Evolutionary conservation across 2,888 invertebrate genomes (phyloP), one percentile per base, ranked within the genome.

Genomic region (Habrosyne pyritoides): DNA sequence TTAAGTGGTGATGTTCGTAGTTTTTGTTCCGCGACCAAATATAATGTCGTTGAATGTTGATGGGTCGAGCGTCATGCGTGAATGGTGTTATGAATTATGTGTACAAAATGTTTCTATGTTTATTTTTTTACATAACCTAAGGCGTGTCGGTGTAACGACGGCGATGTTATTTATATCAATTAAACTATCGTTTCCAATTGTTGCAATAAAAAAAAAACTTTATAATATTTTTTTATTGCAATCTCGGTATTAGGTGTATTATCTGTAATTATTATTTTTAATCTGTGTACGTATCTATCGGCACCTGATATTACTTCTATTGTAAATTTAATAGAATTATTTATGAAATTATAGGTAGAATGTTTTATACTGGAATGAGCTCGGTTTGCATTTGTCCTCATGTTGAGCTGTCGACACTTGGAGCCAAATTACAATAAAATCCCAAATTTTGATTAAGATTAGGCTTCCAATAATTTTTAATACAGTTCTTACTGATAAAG

Each of bases 321-420:
- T 88, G 86, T 88, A 87, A 83, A 87, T 83, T 84, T 66, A 78
- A 81, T 80, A 80, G 69, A 79, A 77, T 78, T 86, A 87, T 87
- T 85, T 87, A 85, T 87, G 75, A 83, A 84, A 79, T 81, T 81
- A 67, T 83, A 84, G 76, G 70, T 81, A 77, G 75, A 75, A 67
- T 71, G 80, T 85, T 86, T 86, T 82, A 75, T 83, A 85, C 71
- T 76, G 75, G 72, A 74, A 69, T 67, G 72, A 72, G 73, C 67
- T 77, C 70, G 72, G 70, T 73, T 69, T 61, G 28, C 60, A 30
- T 51, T 22, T 53, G 22, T 53, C 21, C 46, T 53, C 52, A 47
- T 18, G 10, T n/a, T n/a, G n/a, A n/a, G 10, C 4, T 21, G 12
- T 48, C 24, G 7, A 18, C 8, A 10, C 4, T 8, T 22, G 10